Percentiles rank a stretch among this genome's conserved stretches.
These are phyloP conservation scores for Pelecanoides urinatrix DNA, from an alignment of 2,113 vertebrate species.

Conservation along the genomic window DNA sequence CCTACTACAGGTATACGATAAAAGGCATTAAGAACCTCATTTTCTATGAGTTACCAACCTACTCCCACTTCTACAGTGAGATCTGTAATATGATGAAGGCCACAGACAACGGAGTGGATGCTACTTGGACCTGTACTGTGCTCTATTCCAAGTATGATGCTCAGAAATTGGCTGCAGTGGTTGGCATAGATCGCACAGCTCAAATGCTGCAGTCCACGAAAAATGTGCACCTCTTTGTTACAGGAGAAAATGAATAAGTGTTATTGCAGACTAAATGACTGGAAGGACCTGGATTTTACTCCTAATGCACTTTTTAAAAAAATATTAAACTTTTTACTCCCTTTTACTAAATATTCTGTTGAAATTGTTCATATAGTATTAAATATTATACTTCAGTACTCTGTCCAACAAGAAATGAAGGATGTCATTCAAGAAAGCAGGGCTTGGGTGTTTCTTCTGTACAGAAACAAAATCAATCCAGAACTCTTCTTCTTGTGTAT, in stretches of 20 bases:
- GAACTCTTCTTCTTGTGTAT: not conserved
- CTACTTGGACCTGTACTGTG: constrained; percentile 92
- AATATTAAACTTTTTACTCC: not conserved
- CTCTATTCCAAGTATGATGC: constrained; percentile 91
- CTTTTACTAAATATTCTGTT: not conserved
- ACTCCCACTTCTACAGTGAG: constrained; percentile 95
- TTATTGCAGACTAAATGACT: not conserved
- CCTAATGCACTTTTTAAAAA: not conserved
- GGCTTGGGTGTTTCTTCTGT: not conserved
- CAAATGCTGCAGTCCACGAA: constrained; percentile 94
- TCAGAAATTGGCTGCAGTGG: constrained; percentile 85
- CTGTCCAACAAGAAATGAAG: not conserved
- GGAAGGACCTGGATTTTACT: not conserved
- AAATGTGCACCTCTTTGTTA: constrained; percentile 91
- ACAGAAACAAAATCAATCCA: not conserved
- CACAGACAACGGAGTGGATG: constrained; percentile 72
- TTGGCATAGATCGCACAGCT: constrained; percentile 86
- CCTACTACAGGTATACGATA: constrained; percentile 82
- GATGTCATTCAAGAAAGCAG: not conserved
- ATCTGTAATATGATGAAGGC: constrained; percentile 93
- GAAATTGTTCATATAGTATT: not conserved
- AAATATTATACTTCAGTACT: not conserved
- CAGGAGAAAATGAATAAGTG: constrained; percentile 79
- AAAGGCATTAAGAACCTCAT: constrained; percentile 93
- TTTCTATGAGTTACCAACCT: constrained; percentile 93